These are phyloP conservation scores for Melipona bicolor DNA, from an alignment of 2,888 invertebrate genomes.

Conservation along the genomic window DNA sequence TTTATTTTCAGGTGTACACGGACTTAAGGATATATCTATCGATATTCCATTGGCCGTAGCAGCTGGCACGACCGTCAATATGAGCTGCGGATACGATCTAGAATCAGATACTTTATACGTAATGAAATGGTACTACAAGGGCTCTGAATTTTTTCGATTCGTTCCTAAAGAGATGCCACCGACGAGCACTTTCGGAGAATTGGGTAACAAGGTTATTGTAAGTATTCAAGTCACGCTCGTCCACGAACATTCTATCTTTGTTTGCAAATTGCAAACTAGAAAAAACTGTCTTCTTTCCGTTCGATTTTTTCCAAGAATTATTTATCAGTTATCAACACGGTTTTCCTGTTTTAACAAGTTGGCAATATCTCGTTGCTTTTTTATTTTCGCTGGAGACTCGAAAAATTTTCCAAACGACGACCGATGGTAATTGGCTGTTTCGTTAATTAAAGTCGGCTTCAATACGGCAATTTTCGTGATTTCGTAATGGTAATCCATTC, in stretches of 20 bases:
- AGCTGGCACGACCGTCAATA: constrained; percentile 89
- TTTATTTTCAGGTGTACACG: constrained; percentile 77
- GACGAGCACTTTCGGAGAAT: constrained; percentile 89
- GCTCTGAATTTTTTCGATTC: constrained; percentile 91
- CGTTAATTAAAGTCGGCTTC: constrained; percentile 1
- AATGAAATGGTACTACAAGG: constrained; percentile 94
- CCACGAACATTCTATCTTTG: background rate
- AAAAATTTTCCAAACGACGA: background rate
- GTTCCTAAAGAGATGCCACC: constrained; percentile 92
- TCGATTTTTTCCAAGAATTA: background rate
- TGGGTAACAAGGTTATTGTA: constrained; percentile 90
- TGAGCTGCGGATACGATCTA: constrained; percentile 91
- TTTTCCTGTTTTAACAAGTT: background rate
- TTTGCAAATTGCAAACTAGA: background rate
- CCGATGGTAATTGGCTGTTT: background rate
- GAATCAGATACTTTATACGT: constrained; percentile 91
- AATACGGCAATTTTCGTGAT: constrained; percentile 13
- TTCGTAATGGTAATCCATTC: constrained; percentile 17
- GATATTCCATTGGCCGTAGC: constrained; percentile 90
- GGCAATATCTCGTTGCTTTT: background rate
- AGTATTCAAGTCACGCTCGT: constrained; percentile 83
- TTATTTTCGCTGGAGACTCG: background rate
- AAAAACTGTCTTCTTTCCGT: background rate
- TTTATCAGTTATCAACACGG: background rate
- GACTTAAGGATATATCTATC: constrained; percentile 89